These are phyloP conservation scores for Cabera pusaria DNA, from an alignment of 2,888 invertebrate genomes.

Conservation along the genomic window DNA sequence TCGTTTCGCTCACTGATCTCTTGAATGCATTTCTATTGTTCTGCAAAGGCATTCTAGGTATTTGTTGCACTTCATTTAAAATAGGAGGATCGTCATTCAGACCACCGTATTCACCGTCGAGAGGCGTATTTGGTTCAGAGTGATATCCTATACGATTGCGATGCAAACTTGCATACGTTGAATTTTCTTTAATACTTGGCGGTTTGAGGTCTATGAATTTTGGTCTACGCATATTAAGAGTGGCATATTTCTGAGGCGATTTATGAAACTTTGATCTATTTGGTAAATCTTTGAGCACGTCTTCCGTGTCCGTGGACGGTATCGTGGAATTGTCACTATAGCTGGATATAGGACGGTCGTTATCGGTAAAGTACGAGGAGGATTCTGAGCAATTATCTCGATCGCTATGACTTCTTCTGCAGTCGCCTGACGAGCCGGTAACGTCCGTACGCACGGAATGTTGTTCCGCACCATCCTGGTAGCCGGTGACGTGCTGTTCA, in stretches of 20 bases:
- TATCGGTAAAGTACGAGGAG: constrained; percentile 76
- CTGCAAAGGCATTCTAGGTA: constrained; percentile 73
- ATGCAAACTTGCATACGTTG: constrained; percentile 67
- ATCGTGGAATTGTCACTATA: constrained; percentile 79
- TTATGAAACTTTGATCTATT: constrained; percentile 75
- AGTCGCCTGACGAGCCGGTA: constrained; percentile 69
- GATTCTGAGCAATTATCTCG: constrained; percentile 80
- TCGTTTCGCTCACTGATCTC: constrained; percentile 74
- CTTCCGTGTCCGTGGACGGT: constrained; percentile 77
- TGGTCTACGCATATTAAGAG: constrained; percentile 72
- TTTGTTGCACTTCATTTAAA: constrained; percentile 69
- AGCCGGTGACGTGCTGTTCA: constrained; percentile 61
- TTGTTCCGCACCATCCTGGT: constrained; percentile 69
- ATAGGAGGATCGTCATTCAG: constrained; percentile 61
- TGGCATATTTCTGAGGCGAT: constrained; percentile 78
- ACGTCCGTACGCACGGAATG: constrained; percentile 75
- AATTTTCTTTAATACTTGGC: constrained; percentile 55
- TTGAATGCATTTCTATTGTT: constrained; percentile 73
- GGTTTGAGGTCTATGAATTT: constrained; percentile 74
- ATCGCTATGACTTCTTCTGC: constrained; percentile 74
- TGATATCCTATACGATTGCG: constrained; percentile 74
- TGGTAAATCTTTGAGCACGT: constrained; percentile 75
- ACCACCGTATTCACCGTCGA: constrained; percentile 53
- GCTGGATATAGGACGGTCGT: constrained; percentile 77
- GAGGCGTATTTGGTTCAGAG: constrained; percentile 78